A percentile compares a stretch with the other conserved stretches of the same genome.
Conservation (phyloP, 2,888 invertebrate genomes). For the Phorcus lineatus region DNA sequence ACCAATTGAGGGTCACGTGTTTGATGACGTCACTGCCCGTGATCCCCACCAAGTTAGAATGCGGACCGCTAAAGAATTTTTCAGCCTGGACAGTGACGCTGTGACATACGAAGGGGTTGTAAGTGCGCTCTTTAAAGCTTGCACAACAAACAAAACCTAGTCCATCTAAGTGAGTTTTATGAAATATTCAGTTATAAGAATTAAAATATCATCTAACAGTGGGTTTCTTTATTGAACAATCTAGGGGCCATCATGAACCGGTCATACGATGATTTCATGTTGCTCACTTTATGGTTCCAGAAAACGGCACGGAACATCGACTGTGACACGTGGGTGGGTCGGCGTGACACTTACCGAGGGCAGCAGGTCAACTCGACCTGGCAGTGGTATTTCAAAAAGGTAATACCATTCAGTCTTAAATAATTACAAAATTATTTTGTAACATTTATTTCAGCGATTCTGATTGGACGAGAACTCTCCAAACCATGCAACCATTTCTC, state of each 20-base stretch:
- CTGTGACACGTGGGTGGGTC: constrained; percentile 55
- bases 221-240: too few species aligned
- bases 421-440: too few species aligned
- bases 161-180: too few species aligned
- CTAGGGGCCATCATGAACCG: too few species aligned
- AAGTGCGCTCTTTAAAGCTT: constrained; percentile 16
- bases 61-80: constrained; percentile 52
- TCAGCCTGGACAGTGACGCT: constrained; percentile 49
- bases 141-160: not conserved
- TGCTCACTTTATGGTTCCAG: constrained; percentile 30
- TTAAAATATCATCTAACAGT: too few species aligned
- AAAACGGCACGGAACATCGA: constrained; percentile 50
- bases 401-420: constrained; percentile 3
- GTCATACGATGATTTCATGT: too few species aligned
- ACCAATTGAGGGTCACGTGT: constrained; percentile 40
- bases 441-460: too few species aligned
- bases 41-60: constrained; percentile 48
- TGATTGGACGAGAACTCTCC: too few species aligned
- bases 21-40: constrained; percentile 44
- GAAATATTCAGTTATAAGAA: too few species aligned
- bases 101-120: constrained; percentile 58
- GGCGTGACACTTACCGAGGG: constrained; percentile 36
- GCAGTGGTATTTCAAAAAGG: constrained; percentile 62
- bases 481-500: too few species aligned
- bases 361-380: constrained; percentile 46